Percentiles rank a stretch among this genome's conserved stretches.
phyloP scores from a whole-genome alignment of 1,140 invertebrate genomes.

The Gryon sp. region DNA sequence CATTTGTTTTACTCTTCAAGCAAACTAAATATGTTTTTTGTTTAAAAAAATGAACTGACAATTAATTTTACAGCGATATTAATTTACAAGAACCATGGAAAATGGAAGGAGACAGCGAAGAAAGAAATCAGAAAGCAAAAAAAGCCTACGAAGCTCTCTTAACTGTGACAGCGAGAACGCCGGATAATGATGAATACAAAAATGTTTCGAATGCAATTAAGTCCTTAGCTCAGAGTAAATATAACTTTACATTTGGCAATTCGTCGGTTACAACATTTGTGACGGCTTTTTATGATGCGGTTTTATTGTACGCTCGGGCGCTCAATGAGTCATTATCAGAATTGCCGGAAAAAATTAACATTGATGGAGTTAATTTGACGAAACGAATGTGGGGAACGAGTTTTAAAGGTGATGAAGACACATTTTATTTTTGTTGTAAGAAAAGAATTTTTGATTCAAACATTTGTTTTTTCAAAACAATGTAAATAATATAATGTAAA shows the following conservation, averaged over 20 bases:
- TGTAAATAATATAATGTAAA: no score
- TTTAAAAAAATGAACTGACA: neutral
- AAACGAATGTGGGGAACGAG: constrained; percentile 94
- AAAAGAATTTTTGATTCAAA: no score
- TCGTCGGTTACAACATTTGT: constrained; percentile 90
- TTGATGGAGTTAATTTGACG: constrained; percentile 83
- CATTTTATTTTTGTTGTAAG: neutral
- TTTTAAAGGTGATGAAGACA: constrained; percentile 84
- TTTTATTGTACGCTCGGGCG: constrained; percentile 94
- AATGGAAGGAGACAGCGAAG: constrained; percentile 86
- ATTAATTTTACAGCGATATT: constrained; percentile 70
- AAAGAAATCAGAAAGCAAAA: constrained; percentile 90
- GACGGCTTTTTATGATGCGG: constrained; percentile 96
- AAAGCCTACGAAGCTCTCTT: constrained; percentile 94
- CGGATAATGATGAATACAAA: constrained; percentile 88
- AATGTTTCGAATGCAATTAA: constrained; percentile 91
- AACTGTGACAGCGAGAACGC: constrained; percentile 92
- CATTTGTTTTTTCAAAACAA: no score
- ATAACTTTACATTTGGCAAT: constrained; percentile 89
- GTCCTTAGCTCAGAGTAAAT: constrained; percentile 86
- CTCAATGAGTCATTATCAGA: constrained; percentile 90
- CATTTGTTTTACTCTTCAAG: no score
- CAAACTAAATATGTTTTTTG: no score
- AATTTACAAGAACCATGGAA: constrained; percentile 88
- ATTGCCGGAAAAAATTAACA: constrained; percentile 82